These are phyloP conservation scores for Cloeon dipterum DNA, from an alignment of 2,888 invertebrate species.

Conservation along the genomic window DNA sequence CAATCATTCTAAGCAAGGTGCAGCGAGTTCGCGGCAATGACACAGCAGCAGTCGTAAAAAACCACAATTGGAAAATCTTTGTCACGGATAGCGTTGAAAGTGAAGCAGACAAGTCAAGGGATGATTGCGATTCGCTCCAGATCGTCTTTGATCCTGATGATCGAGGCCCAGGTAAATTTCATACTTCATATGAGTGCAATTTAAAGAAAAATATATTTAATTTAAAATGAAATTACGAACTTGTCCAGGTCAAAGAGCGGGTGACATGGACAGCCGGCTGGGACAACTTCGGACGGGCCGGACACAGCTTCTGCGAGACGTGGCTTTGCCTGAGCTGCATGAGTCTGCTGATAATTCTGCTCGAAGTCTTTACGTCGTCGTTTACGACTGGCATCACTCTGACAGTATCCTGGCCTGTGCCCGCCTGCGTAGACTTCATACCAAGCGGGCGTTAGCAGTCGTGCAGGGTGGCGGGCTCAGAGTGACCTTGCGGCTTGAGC, in stretches of 20 bases:
- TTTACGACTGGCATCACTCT: conserved; percentile 51
- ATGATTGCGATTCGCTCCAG: conserved; percentile 66
- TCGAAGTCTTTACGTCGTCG: conserved; percentile 53
- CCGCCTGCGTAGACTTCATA: conserved; percentile 25
- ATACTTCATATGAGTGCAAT: conserved; percentile 6
- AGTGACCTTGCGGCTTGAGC: conserved; percentile 15
- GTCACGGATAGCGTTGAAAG: conserved; percentile 72
- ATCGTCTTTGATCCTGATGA: conserved; percentile 65
- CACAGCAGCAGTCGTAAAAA: conserved; percentile 27
- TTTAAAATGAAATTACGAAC: conserved; percentile 6
- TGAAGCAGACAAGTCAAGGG: conserved; percentile 40
- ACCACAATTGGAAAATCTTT: conserved; percentile 68
- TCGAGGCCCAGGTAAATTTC: conserved; percentile 23
- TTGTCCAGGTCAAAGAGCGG: conserved; percentile 22
- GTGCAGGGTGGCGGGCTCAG: neutral
- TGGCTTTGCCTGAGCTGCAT: conserved; percentile 32
- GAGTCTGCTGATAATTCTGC: conserved; percentile 28
- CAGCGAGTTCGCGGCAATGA: conserved; percentile 17
- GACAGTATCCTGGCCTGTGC: conserved; percentile 66
- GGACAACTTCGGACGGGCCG: conserved; percentile 31
- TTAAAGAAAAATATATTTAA: too few species aligned
- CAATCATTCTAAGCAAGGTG: conserved; percentile 54
- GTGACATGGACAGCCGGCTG: conserved; percentile 53
- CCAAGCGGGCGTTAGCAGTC: neutral
- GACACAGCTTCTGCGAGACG: neutral